These are phyloP conservation scores for Haemorhous mexicanus DNA, from an alignment of 2,113 vertebrate genomes.

Conservation along the genomic window DNA sequence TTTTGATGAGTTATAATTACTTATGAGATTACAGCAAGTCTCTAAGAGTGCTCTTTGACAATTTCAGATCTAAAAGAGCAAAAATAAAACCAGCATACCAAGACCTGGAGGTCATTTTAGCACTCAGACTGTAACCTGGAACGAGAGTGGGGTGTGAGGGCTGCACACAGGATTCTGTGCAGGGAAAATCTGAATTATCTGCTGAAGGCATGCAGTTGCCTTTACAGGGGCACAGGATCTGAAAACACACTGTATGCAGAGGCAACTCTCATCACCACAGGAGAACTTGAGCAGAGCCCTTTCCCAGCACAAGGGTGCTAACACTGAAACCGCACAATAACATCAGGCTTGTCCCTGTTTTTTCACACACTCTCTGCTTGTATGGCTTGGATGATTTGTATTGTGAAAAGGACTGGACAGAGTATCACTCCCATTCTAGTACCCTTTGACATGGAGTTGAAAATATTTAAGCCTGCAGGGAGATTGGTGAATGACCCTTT, in stretches of 20 bases:
- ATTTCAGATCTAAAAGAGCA: not conserved
- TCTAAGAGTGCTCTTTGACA: not conserved
- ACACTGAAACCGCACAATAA: not conserved
- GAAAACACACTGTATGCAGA: not conserved
- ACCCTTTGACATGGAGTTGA: not conserved
- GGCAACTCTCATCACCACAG: not conserved
- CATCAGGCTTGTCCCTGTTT: not conserved
- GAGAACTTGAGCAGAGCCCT: not conserved
- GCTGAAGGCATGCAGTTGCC: not conserved
- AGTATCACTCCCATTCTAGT: not conserved
- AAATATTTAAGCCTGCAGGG: slow-evolving; percentile 24
- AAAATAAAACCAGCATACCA: not conserved
- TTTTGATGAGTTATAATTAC: not conserved
- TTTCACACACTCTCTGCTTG: not conserved
- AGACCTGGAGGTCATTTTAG: not conserved
- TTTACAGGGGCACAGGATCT: not conserved
- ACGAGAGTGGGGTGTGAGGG: not conserved
- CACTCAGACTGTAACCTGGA: not conserved
- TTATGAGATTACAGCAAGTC: not conserved
- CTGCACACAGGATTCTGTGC: not conserved
- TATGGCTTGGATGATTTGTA: not conserved
- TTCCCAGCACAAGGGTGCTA: not conserved
- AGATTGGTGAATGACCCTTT: slow-evolving; percentile 30
- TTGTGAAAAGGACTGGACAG: not conserved
- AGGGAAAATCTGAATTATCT: not conserved